Evolutionary conservation across 2,888 invertebrate genomes (phyloP), one percentile per base, ranked within the genome.

Genomic region (Halictus ligatus): DNA sequence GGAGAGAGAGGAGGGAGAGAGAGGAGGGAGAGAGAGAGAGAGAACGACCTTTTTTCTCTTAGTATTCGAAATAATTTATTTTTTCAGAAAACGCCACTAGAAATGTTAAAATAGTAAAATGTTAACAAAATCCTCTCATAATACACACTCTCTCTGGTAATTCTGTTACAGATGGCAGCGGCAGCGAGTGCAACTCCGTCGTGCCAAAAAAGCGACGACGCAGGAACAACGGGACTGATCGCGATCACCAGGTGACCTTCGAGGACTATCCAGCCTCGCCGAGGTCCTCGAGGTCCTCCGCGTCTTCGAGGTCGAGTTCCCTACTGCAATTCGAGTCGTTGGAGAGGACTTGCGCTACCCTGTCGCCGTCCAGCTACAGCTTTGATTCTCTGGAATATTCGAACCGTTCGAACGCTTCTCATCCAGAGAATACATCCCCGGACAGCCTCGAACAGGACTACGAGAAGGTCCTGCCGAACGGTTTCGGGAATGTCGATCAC

Each of bases 311-410:
- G 89, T 98, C 98, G 86, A 98, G 98, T 89, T 98, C 98, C 91
- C 96, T 98, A 87, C 96, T 98, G 87, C 98, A 98, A 95, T 98
- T 98, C 95, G 98, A 98, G 95, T 98, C 97, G 7, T 96, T 98
- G 85, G 98, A 98, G 94, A 96, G 97, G 72, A 97, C 97, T 91
- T 96, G 97, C 92, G 96, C 96, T 85, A 95, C 96, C 1, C 94
- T 96, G 67, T 96, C 96, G 40, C 95, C 95, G 35, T 96, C 96
- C 89, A 93, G 95, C 89, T 93, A 95, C 89, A 96, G 96, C 88
- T 96, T 95, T 93, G 96, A 96, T 89, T 96, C 96, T 0, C 93
- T 96, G 80, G 96, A 96, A 87, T 95, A 95, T 80, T 93, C 94
- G 35, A 95, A 95, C 84, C 91, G 94, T 46, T 92, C 93, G 67